phyloP scores from a whole-genome alignment of 2,797 vertebrate genomes.

The Chrosomus eos region DNA sequence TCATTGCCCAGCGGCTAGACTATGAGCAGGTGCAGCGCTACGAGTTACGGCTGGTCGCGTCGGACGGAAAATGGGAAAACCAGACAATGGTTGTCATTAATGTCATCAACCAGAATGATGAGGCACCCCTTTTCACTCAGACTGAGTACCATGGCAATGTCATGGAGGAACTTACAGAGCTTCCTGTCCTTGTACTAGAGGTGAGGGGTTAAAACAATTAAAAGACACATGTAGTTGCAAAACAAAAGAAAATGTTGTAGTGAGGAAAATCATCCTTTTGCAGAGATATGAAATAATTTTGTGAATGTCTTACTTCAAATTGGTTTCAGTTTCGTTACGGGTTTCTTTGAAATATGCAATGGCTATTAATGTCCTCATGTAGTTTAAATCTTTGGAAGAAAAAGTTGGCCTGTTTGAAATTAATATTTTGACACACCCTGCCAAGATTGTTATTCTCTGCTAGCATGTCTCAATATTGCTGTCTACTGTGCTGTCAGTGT shows the following conservation, averaged over 20 bases:
- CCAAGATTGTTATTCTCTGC: conserved; percentile 55
- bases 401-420: conserved; percentile 72
- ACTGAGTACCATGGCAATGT: conserved; percentile 82
- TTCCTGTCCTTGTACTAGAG: conserved; percentile 84
- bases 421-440: conserved; percentile 68
- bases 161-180: conserved; percentile 81
- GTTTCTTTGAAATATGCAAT: conserved; percentile 55
- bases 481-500: conserved; percentile 67
- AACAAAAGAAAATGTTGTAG: conserved; percentile 45
- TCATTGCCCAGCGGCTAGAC: conserved; percentile 84
- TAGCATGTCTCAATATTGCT: conserved; percentile 64
- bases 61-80: conserved; percentile 93
- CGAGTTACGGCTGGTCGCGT: conserved; percentile 85
- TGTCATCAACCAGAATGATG: conserved; percentile 87
- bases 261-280: conserved; percentile 58
- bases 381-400: conserved; percentile 61
- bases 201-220: conserved; percentile 67
- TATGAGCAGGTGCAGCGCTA: conserved; percentile 84
- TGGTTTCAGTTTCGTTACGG: conserved; percentile 34
- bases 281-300: conserved; percentile 67
- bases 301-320: conserved; percentile 60
- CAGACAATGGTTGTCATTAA: conserved; percentile 82
- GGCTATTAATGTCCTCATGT: conserved; percentile 68
- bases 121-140: conserved; percentile 86
- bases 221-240: conserved; percentile 18